phyloP scores from a whole-genome alignment of 2,888 invertebrate genomes.

The Agrotis ipsilon region DNA sequence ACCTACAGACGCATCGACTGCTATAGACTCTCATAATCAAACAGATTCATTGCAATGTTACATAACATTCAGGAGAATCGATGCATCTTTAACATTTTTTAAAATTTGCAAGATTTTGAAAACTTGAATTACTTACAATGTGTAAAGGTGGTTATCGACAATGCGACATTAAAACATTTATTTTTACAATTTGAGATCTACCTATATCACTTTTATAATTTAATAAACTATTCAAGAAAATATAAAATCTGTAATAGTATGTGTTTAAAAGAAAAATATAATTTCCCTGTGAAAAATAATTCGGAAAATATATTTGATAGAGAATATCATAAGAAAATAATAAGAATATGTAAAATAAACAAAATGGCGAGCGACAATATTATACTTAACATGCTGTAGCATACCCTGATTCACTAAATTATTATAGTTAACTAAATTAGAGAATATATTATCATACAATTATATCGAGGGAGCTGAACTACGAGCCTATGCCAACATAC shows the following conservation, averaged over 20 bases:
- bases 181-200: conserved; percentile 31
- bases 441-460: not conserved
- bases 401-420: conserved; percentile 44
- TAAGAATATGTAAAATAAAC: conserved; percentile 10
- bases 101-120: conserved; percentile 27
- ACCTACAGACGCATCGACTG: conserved; percentile 3
- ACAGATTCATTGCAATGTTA: not conserved
- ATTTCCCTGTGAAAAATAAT: conserved; percentile 48
- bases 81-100: conserved; percentile 22
- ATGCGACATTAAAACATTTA: not conserved
- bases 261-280: not conserved
- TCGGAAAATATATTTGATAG: conserved; percentile 37
- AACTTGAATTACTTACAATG: conserved; percentile 9
- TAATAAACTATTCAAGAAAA: conserved; percentile 42
- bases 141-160: conserved; percentile 1
- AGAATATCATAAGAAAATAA: conserved; percentile 48
- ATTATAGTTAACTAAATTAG: conserved; percentile 11
- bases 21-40: conserved; percentile 6
- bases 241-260: conserved; percentile 18
- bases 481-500: conserved; percentile 19
- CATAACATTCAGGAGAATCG: not conserved
- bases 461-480: conserved; percentile 10
- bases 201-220: conserved; percentile 21
- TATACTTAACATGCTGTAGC: conserved; percentile 3
- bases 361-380: conserved; percentile 24